These are phyloP conservation scores for Xiphophorus hellerii DNA, from an alignment of 2,113 vertebrate genomes.

Conservation along the genomic window DNA sequence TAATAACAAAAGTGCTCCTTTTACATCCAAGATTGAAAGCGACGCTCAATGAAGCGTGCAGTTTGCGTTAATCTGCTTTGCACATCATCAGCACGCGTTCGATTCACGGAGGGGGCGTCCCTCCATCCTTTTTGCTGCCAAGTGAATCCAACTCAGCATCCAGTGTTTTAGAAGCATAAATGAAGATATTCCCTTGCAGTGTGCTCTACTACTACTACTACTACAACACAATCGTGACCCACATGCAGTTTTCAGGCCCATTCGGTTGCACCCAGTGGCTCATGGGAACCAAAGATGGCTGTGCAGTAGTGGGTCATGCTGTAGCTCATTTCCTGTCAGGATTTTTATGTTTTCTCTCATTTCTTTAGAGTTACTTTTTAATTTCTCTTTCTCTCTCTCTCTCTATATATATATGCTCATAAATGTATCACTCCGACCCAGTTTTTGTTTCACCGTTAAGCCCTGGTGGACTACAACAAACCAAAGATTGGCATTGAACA, in stretches of 20 bases:
- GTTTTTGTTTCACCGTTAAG: slow-evolving; percentile 66
- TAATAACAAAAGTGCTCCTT: slow-evolving; percentile 49
- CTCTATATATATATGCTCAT: slow-evolving; percentile 38
- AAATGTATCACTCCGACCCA: slow-evolving; percentile 52
- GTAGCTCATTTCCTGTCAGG: slow-evolving; percentile 68
- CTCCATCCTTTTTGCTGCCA: slow-evolving; percentile 61
- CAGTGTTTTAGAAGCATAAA: slow-evolving; percentile 83
- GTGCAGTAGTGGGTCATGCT: slow-evolving; percentile 82
- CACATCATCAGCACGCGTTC: slow-evolving; percentile 55
- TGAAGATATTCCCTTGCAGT: slow-evolving; percentile 80
- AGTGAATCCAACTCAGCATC: slow-evolving; percentile 76
- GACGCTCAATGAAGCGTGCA: slow-evolving; percentile 43
- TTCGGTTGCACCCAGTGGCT: slow-evolving; percentile 63
- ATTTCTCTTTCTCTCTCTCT: not conserved
- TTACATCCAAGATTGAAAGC: slow-evolving; percentile 50
- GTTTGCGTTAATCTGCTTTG: slow-evolving; percentile 48
- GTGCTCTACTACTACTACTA: slow-evolving; percentile 64
- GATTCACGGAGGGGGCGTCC: slow-evolving; percentile 50
- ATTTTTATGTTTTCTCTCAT: slow-evolving; percentile 42
- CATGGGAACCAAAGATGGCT: slow-evolving; percentile 82
- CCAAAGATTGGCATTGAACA: slow-evolving; percentile 97
- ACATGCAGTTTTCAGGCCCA: slow-evolving; percentile 62
- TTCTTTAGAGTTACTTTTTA: slow-evolving; percentile 19
- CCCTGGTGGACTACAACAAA: slow-evolving; percentile 83
- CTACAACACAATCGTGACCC: slow-evolving; percentile 49